Percentiles rank a stretch among this genome's conserved stretches.
Conservation (phyloP, 2,888 invertebrate genomes). For the Clitarchus hookeri region DNA sequence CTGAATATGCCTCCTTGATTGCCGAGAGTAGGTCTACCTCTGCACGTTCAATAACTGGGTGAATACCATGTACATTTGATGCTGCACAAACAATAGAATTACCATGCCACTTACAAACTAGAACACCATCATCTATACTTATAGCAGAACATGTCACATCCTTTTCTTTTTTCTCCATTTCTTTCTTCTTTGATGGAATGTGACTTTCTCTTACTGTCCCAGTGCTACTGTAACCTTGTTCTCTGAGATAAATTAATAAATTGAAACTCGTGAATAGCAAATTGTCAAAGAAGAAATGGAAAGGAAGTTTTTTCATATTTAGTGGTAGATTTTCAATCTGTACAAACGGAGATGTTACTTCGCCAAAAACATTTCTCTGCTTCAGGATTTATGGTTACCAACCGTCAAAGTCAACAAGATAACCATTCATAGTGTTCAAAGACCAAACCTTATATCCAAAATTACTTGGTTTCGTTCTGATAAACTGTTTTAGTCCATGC, state of each 20-base stretch:
- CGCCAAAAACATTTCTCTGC: not conserved
- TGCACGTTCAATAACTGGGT: not conserved
- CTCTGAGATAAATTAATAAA: not conserved
- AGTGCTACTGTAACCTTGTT: not conserved
- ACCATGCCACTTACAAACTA: no score
- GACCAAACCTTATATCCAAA: not conserved
- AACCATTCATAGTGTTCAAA: not conserved
- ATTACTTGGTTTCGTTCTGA: not conserved
- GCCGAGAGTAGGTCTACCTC: not conserved
- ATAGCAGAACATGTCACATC: not conserved
- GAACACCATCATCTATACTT: not conserved
- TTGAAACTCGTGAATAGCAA: not conserved
- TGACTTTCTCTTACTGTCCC: not conserved
- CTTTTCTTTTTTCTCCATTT: not conserved
- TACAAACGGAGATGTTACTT: not conserved
- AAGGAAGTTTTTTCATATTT: no score
- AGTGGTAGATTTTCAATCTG: not conserved
- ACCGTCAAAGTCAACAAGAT: not conserved
- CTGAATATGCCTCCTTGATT: not conserved
- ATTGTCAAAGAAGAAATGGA: constrained; percentile 2
- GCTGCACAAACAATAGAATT: not conserved
- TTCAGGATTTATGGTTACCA: not conserved
- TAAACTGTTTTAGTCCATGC: not conserved
- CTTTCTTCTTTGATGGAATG: not conserved
- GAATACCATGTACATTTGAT: no score